These are phyloP conservation scores for Calyptomena viridis DNA, from an alignment of 2,113 vertebrate genomes.

Conservation along the genomic window DNA sequence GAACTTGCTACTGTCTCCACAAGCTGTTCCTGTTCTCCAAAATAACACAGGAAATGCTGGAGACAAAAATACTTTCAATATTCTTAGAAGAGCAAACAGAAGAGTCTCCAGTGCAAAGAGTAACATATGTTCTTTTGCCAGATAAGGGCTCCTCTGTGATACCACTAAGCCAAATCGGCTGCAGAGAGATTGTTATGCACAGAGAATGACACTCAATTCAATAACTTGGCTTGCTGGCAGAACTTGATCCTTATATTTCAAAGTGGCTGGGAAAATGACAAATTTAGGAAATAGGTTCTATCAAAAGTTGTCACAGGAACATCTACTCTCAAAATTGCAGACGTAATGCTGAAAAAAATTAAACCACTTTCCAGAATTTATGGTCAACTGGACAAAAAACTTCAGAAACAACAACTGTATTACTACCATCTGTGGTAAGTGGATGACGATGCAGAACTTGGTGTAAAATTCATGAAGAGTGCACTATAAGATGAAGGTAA, in stretches of 20 bases:
- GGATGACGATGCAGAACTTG: not conserved
- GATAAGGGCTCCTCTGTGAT: not conserved
- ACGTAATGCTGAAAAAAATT: not conserved
- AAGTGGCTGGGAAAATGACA: not conserved
- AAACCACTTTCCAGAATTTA: not conserved
- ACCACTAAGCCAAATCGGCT: not conserved
- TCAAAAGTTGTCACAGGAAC: not conserved
- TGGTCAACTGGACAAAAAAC: not conserved
- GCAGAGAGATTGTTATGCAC: not conserved
- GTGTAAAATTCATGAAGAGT: not conserved
- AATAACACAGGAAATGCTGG: not conserved
- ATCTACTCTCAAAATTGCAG: not conserved
- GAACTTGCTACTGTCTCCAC: not conserved
- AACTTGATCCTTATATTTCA: not conserved
- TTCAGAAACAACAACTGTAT: rapidly evolving
- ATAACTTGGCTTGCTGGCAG: not conserved
- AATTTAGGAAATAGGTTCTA: not conserved
- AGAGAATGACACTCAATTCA: not conserved
- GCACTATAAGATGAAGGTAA: not conserved
- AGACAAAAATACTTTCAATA: not conserved
- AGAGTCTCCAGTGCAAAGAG: not conserved
- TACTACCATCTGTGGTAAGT: not conserved
- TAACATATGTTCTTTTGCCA: not conserved
- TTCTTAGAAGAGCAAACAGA: not conserved
- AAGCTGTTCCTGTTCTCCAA: not conserved